phyloP scores from a whole-genome alignment of 2,888 invertebrate species.

The Petrolisthes manimaculis region DNA sequence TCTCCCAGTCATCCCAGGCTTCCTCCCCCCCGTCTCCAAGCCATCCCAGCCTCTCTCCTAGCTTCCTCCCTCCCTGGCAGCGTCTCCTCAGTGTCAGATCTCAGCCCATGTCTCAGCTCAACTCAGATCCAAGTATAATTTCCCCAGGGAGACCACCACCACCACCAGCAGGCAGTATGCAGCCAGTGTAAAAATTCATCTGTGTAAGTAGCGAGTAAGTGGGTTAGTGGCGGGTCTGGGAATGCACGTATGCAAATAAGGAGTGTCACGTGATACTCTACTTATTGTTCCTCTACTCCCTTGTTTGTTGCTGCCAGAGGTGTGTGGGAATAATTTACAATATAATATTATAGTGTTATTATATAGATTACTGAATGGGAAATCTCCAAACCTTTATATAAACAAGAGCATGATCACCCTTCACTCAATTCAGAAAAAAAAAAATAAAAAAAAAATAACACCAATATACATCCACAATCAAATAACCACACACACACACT shows the following conservation, averaged over 20 bases:
- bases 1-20: neutral
- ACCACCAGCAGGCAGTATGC: no score
- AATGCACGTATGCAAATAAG: conserved; percentile 29
- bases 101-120: no score
- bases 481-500: neutral
- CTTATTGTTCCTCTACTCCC: neutral
- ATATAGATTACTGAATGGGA: no score
- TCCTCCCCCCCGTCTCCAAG: neutral
- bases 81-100: neutral
- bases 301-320: neutral
- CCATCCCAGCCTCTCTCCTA: neutral
- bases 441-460: no score
- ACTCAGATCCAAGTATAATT: no score
- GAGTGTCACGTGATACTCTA: conserved; percentile 20
- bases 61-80: neutral
- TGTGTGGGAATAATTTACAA: neutral
- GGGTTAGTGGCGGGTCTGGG: conserved; percentile 14
- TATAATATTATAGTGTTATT: neutral
- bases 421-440: no score
- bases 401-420: neutral
- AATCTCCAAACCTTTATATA: no score
- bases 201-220: conserved; percentile 16
- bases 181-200: conserved; percentile 35
- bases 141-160: neutral
- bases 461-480: neutral